These are phyloP conservation scores for Cecidostiba fungosa DNA, from an alignment of 2,888 invertebrate species.

Conservation along the genomic window DNA sequence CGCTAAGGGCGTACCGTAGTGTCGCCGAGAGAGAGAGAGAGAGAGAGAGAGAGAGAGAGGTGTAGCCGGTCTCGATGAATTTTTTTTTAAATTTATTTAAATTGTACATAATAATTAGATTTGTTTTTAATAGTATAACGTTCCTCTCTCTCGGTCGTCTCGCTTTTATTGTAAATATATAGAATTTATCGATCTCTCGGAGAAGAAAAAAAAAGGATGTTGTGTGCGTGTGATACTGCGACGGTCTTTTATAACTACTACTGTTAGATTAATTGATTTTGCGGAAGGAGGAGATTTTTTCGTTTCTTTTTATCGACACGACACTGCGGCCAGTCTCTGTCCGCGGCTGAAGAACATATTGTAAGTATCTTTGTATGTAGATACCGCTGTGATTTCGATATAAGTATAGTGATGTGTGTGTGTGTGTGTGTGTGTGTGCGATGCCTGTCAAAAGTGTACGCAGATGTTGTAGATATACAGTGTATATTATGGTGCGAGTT, in stretches of 20 bases:
- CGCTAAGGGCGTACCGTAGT: constrained; percentile 48
- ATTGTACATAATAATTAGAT: background rate
- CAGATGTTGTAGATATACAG: too few relatives aligned
- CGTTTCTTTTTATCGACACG: background rate
- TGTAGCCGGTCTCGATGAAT: background rate
- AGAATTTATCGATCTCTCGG: background rate
- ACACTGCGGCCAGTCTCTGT: background rate
- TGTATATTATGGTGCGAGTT: background rate
- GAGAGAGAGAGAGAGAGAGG: background rate
- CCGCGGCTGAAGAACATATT: background rate
- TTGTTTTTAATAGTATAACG: background rate
- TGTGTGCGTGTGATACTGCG: background rate
- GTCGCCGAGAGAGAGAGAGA: background rate
- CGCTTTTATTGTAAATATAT: background rate
- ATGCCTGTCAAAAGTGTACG: background rate
- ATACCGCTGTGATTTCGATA: background rate
- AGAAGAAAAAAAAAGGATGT: background rate
- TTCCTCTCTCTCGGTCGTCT: constrained; percentile 7
- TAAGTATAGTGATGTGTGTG: background rate
- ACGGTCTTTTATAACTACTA: background rate
- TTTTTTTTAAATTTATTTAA: constrained; percentile 18
- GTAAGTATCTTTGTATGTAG: background rate
- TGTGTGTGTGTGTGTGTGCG: background rate
- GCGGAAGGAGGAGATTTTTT: background rate
- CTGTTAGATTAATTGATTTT: background rate